A percentile compares a stretch with the other conserved stretches of the same genome.
Evolutionary conservation across 2,797 vertebrate species (phyloP).

Genomic region (Anguilla obscura): DNA sequence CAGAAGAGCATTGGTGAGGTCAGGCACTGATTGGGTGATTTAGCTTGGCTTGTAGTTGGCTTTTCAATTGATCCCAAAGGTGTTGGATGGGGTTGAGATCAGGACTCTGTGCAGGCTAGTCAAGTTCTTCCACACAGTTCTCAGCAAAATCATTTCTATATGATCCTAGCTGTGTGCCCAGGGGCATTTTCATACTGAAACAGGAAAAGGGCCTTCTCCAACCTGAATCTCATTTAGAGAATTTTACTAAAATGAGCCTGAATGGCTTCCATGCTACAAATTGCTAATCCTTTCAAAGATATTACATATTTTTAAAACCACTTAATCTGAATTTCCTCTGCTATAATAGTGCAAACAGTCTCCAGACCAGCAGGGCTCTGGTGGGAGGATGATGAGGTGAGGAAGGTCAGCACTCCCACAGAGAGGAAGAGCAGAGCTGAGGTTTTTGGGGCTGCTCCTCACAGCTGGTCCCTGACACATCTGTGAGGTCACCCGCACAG

Average conservation of each 20-base stretch:
- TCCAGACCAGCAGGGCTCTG: background rate
- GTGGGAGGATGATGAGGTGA: background rate
- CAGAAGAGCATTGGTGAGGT: no score
- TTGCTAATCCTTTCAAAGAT: background rate
- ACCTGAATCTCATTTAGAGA: background rate
- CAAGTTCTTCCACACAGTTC: no score
- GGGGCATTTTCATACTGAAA: no score
- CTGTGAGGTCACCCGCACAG: background rate
- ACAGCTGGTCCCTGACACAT: conserved; percentile 8
- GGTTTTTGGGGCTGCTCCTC: background rate
- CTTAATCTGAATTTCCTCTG: background rate
- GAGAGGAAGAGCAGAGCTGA: background rate
- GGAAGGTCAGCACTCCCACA: background rate
- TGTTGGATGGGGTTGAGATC: no score
- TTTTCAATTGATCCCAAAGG: no score
- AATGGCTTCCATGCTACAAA: background rate
- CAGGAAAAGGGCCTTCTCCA: no score
- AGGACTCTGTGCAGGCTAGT: no score
- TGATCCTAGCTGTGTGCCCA: no score
- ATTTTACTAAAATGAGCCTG: background rate
- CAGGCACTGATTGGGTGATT: no score
- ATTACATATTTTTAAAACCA: background rate
- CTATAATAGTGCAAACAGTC: background rate
- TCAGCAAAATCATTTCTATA: no score
- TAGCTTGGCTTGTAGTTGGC: no score